Evolutionary conservation across 1,140 invertebrate genomes (phyloP).

Genomic region (Tenebrio molitor): DNA sequence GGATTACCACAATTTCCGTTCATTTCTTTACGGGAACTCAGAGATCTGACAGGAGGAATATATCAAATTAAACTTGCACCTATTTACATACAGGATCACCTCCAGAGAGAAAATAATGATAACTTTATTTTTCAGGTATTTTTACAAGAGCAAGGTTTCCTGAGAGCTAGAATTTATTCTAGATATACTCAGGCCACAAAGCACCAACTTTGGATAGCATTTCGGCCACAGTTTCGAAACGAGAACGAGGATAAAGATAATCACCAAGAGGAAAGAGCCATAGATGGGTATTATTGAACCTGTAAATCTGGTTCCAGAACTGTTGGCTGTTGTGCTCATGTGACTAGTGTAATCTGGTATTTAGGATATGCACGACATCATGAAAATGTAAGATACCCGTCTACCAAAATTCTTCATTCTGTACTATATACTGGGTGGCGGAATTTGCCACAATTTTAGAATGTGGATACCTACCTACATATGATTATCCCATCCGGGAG

Average conservation of each 20-base stretch:
- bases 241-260: not conserved
- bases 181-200: not conserved
- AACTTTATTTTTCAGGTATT: not conserved
- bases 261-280: not conserved
- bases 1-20: not conserved
- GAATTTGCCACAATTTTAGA: too few species aligned
- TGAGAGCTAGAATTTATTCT: not conserved
- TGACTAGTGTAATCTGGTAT: constrained; percentile 36
- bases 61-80: constrained; percentile 14
- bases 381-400: too few species aligned
- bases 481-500: too few species aligned
- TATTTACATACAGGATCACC: not conserved
- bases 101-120: constrained; percentile 9
- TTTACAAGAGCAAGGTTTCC: not conserved
- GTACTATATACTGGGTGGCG: too few species aligned
- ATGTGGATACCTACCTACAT: too few species aligned
- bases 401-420: too few species aligned
- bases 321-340: constrained; percentile 17
- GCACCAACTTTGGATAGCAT: not conserved
- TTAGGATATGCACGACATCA: too few species aligned
- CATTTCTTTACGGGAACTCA: not conserved
- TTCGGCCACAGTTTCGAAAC: not conserved
- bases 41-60: constrained; percentile 7
- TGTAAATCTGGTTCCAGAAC: constrained; percentile 43
- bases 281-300: constrained; percentile 38